Evolutionary conservation across 2,797 vertebrate genomes (phyloP).

Genomic region (Clarias pachynema): DNA sequence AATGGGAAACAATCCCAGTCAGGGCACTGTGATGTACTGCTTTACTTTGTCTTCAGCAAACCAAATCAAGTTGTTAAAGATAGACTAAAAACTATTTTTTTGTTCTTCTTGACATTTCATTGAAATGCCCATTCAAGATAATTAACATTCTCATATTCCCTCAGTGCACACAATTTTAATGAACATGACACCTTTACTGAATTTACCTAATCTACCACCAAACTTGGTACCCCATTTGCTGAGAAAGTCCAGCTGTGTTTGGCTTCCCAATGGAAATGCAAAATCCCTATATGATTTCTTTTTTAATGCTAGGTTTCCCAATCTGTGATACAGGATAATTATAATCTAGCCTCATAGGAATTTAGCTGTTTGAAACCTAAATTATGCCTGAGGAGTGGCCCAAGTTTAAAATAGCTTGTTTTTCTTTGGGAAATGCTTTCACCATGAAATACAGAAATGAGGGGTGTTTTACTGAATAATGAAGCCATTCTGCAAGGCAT

Average conservation of each 20-base stretch:
- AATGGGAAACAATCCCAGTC: no score
- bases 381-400: background rate
- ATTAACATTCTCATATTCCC: constrained; percentile 25
- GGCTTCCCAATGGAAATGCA: constrained; percentile 37
- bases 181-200: constrained; percentile 20
- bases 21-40: no score
- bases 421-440: background rate
- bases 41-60: background rate
- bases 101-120: background rate
- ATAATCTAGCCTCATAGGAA: constrained; percentile 22
- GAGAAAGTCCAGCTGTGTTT: constrained; percentile 36
- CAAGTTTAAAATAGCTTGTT: background rate
- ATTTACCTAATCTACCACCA: constrained; percentile 46
- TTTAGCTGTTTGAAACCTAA: constrained; percentile 24
- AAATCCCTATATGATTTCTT: constrained; percentile 26
- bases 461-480: background rate
- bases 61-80: background rate
- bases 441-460: constrained; percentile 18
- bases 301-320: constrained; percentile 32
- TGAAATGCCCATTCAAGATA: background rate
- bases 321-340: constrained; percentile 24
- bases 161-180: constrained; percentile 24
- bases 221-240: background rate
- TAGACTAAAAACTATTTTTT: background rate
- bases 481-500: background rate